A percentile compares a stretch with the other conserved stretches of the same genome.
These are phyloP conservation scores for Liparis tanakae DNA, from an alignment of 2,797 vertebrate species.

Conservation along the genomic window DNA sequence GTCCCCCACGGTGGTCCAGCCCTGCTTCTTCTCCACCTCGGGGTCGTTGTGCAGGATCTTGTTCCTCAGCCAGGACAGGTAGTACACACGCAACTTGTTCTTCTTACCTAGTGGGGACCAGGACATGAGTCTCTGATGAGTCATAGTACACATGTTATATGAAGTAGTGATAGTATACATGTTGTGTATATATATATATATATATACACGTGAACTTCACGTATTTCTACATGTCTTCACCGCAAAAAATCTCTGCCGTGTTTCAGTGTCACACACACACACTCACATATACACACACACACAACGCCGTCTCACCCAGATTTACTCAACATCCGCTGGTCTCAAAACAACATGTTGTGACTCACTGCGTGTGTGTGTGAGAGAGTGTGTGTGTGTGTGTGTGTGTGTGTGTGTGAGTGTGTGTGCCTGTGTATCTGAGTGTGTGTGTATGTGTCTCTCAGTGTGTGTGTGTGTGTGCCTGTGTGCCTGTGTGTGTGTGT, in stretches of 20 bases:
- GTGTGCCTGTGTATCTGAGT: slow-evolving; percentile 2
- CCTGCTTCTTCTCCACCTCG: slow-evolving; percentile 95
- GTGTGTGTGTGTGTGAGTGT: slow-evolving; percentile 19
- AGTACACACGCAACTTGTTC: slow-evolving; percentile 93
- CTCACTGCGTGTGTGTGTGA: slow-evolving; percentile 13
- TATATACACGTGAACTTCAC: too few species aligned
- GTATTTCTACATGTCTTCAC: too few species aligned
- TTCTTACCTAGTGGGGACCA: too few species aligned
- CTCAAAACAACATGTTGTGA: slow-evolving; percentile 62
- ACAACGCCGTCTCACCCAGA: background rate
- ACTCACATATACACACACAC: too few species aligned
- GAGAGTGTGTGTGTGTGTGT: background rate
- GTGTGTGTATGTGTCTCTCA: too few species aligned
- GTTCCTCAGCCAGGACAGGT: slow-evolving; percentile 93
- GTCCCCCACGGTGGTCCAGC: slow-evolving; percentile 94
- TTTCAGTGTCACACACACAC: too few species aligned
- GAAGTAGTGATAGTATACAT: slow-evolving; percentile 3
- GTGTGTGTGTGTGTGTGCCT: background rate
- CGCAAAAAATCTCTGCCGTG: too few species aligned
- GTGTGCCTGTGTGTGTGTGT: too few species aligned
- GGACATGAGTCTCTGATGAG: too few species aligned
- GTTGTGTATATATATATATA: too few species aligned
- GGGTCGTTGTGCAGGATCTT: slow-evolving; percentile 95
- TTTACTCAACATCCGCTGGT: slow-evolving; percentile 77
- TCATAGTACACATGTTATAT: too few species aligned